Conservation (phyloP, 2,888 invertebrate species). For the Girardia tigrina region DNA sequence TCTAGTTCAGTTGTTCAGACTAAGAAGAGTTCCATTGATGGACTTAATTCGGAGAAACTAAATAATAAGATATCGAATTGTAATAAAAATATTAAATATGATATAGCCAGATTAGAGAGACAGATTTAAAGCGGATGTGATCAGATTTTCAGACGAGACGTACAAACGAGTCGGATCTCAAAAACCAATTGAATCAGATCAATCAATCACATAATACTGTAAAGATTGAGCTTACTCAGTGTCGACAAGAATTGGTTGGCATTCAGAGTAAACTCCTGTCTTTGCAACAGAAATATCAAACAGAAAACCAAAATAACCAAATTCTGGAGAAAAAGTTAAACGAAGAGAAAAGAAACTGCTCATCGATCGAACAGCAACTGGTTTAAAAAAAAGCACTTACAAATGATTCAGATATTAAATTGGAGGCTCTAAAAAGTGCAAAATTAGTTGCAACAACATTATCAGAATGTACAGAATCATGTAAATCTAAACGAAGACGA, state of each 20-base stretch:
- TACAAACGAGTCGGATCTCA: constrained; percentile 61
- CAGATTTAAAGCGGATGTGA: constrained; percentile 61
- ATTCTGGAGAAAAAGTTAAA: constrained; percentile 65
- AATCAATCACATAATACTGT: constrained; percentile 60
- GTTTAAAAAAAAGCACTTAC: constrained; percentile 63
- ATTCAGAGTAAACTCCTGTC: constrained; percentile 69
- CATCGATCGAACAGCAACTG: constrained; percentile 62
- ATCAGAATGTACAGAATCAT: constrained; percentile 59
- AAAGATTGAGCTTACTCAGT: constrained; percentile 61
- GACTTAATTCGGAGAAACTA: background rate
- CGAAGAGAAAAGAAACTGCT: constrained; percentile 69
- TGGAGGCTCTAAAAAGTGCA: constrained; percentile 50
- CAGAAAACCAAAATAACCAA: constrained; percentile 65
- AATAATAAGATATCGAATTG: background rate
- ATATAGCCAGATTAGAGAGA: constrained; percentile 50
- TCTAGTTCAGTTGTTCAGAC: background rate
- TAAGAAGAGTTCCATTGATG: background rate
- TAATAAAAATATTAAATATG: background rate
- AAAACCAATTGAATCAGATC: constrained; percentile 58
- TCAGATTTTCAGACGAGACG: constrained; percentile 62
- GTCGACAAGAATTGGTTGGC: constrained; percentile 73
- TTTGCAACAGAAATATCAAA: constrained; percentile 60
- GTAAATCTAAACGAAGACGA: constrained; percentile 57
- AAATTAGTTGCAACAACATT: constrained; percentile 43
- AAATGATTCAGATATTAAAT: constrained; percentile 52